Base-by-base conservation (phyloP, 2,113 vertebrate species). In the Odocoileus hemionus region DNA sequence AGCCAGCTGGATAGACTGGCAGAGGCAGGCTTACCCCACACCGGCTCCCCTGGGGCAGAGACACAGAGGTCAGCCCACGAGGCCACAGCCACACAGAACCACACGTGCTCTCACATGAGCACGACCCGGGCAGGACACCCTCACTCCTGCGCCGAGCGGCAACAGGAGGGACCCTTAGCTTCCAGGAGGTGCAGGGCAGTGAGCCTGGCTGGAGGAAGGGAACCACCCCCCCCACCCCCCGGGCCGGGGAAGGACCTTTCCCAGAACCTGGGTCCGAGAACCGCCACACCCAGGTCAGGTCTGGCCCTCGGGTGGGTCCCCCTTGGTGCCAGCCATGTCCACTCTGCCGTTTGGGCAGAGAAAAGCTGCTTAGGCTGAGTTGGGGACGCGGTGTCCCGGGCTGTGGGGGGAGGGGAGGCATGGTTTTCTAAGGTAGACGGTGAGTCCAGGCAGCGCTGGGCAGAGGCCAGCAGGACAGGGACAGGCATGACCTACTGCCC, bases 311-410 rank as follows among this genome's bases (percentile, higher is more conserved):
- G 17, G 26, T 30, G 91, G 25, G 36, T 52, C 58, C 15, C 9
- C 78, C 1, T 11, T 10, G 52, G 52, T 30, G 45, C 58, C 45
- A n/a, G 33, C 43, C 52, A 36, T 12, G 43, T 91, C 25, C 43
- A 30, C 57, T 33, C 2, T 1, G 6, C 11, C 30, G 43, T 93
- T 60, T 54, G 93, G 58, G 30, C 76, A 7, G 82, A 96, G 92
- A 91, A 88, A 94, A 97, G 58, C 95, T 25, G 95, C 89, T 96
- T 86, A 94, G 28, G 58, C 45, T 8, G 45, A 26, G 36, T 4
- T 39, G 64, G 78, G 70, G 54, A 79, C 61, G 2, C 4, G 0
- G 30, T 43, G 87, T 36, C 45, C 95, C 5, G n/a, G 45, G 52
- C 85, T 2, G 28, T 50, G 85, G 80, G 61, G 91, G 91, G 70